Percentiles rank a stretch among this genome's conserved stretches.
phyloP scores from a whole-genome alignment of 1,140 invertebrate species.

The Dinoponera quadriceps region DNA sequence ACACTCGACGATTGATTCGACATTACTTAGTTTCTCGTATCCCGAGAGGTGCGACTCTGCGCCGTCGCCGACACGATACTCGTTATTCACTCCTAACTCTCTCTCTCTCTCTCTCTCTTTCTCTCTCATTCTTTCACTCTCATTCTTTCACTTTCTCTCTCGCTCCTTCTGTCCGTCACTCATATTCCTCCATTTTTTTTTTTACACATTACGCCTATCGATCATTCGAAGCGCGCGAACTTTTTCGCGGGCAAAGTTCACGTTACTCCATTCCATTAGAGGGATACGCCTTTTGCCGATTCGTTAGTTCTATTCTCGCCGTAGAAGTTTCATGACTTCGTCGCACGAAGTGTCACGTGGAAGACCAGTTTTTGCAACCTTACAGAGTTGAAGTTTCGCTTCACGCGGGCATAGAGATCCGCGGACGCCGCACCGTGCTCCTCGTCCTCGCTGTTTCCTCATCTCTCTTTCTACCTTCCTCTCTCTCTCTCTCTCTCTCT shows the following conservation, averaged over 20 bases:
- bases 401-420: constrained; percentile 46
- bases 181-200: neutral
- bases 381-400: constrained; percentile 66
- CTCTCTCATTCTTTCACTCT: neutral
- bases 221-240: constrained; percentile 52
- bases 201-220: constrained; percentile 55
- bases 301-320: constrained; percentile 54
- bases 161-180: neutral
- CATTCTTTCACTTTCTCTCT: neutral
- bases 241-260: constrained; percentile 54
- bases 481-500: neutral
- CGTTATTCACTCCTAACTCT: constrained; percentile 34
- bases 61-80: neutral
- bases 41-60: neutral
- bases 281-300: constrained; percentile 64
- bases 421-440: constrained; percentile 3
- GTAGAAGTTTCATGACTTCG: constrained; percentile 64
- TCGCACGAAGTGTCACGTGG: constrained; percentile 67
- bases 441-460: neutral
- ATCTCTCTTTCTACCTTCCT: neutral
- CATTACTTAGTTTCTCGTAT: constrained; percentile 7
- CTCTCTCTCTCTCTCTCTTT: neutral
- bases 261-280: constrained; percentile 53
- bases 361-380: constrained; percentile 70
- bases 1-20: constrained; percentile 47